These are phyloP conservation scores for Calosoma granatense DNA, from an alignment of 1,140 invertebrate species.

Conservation along the genomic window DNA sequence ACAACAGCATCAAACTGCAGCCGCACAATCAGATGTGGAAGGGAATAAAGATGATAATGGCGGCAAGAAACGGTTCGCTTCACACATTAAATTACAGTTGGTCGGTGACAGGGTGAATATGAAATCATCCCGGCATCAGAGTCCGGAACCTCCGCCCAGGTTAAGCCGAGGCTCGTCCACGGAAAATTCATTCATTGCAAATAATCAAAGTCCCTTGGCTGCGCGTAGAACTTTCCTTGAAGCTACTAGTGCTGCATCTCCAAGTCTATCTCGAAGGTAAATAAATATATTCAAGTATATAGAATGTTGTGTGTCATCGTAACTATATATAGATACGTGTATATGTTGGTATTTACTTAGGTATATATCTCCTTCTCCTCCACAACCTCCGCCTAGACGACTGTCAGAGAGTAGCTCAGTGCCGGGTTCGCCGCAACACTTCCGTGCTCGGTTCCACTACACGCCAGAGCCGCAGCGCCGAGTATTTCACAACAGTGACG, in stretches of 20 bases:
- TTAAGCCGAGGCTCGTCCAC: slow-evolving; percentile 41
- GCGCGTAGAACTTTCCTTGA: slow-evolving; percentile 48
- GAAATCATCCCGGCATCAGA: slow-evolving; percentile 38
- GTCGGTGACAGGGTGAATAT: slow-evolving; percentile 29
- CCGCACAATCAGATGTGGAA: slow-evolving; percentile 15
- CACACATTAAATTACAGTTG: slow-evolving; percentile 64
- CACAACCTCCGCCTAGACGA: slow-evolving; percentile 57
- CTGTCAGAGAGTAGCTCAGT: slow-evolving; percentile 54
- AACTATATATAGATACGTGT: not conserved
- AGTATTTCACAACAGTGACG: slow-evolving; percentile 39
- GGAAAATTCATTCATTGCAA: slow-evolving; percentile 15
- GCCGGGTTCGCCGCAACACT: slow-evolving; percentile 56
- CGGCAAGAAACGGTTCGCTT: slow-evolving; percentile 56
- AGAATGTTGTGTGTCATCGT: not conserved
- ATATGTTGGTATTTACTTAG: slow-evolving; percentile 25
- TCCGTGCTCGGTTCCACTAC: slow-evolving; percentile 53
- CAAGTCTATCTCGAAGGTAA: slow-evolving; percentile 49
- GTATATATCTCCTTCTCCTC: slow-evolving; percentile 55
- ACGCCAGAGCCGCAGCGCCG: slow-evolving; percentile 62
- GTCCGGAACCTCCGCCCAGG: slow-evolving; percentile 55
- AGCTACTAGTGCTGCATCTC: slow-evolving; percentile 40
- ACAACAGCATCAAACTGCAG: slow-evolving; percentile 16
- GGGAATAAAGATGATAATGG: slow-evolving; percentile 7
- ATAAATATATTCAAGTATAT: slow-evolving; percentile 9
- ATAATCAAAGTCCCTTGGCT: slow-evolving; percentile 45